phyloP scores from a whole-genome alignment of 1,140 invertebrate genomes.

The Ceratosolen solmsi region DNA sequence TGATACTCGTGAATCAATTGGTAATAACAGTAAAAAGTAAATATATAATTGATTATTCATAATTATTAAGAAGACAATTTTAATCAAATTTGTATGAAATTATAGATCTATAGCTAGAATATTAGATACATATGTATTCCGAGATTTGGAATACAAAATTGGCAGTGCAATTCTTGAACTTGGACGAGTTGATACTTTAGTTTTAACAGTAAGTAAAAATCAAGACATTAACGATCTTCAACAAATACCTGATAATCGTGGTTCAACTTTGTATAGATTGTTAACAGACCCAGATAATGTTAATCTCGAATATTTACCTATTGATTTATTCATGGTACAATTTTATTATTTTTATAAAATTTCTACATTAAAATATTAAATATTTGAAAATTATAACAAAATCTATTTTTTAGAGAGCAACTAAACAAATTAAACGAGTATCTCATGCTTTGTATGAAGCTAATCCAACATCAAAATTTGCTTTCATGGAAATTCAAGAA shows the following conservation, averaged over 20 bases:
- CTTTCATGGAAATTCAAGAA: slow-evolving; percentile 75
- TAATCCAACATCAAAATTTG: slow-evolving; percentile 69
- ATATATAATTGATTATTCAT: neutral
- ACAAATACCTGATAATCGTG: slow-evolving; percentile 77
- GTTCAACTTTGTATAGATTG: slow-evolving; percentile 78
- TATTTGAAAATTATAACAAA: slow-evolving; percentile 2
- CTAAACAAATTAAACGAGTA: slow-evolving; percentile 76
- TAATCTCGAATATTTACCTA: slow-evolving; percentile 76
- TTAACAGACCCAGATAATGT: slow-evolving; percentile 78
- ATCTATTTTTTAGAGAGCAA: slow-evolving; percentile 74
- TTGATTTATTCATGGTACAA: slow-evolving; percentile 76
- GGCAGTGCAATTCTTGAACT: slow-evolving; percentile 78
- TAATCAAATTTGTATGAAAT: slow-evolving; percentile 58
- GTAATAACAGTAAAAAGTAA: slow-evolving; percentile 57
- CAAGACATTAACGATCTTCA: slow-evolving; percentile 72
- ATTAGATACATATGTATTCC: slow-evolving; percentile 77
- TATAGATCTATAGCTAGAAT: slow-evolving; percentile 71
- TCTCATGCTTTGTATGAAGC: slow-evolving; percentile 72
- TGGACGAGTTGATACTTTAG: slow-evolving; percentile 78
- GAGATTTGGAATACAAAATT: slow-evolving; percentile 74
- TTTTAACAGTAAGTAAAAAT: slow-evolving; percentile 73
- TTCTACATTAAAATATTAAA: slow-evolving; percentile 26
- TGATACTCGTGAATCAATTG: slow-evolving; percentile 59
- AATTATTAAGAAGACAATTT: neutral
- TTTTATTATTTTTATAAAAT: slow-evolving; percentile 19